Base-by-base conservation (phyloP, 2,113 vertebrate species). In the Oryzias woworae region DNA sequence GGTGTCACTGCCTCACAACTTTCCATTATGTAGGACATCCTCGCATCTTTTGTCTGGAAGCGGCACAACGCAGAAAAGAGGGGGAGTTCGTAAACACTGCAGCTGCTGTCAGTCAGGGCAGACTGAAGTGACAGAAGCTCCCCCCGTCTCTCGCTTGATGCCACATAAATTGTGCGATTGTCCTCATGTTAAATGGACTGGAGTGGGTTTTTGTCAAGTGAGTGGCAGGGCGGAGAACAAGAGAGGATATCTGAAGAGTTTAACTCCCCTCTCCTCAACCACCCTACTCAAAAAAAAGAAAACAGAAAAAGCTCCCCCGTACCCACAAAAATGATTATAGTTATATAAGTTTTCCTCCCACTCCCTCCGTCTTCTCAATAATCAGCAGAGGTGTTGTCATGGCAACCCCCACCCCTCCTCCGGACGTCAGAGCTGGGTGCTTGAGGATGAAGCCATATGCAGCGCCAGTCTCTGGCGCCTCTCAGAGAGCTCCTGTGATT, bases 291-390 rank as follows among this genome's bases (percentile, higher is more conserved):
- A 52, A 26, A 36, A 8, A 36, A 36, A 36, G 8, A 36, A 36
- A 31, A 31, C 4, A 31, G 8, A 36, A 36, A 36, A 8, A 7
- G 10, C 36, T 28, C 43, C 31, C 52, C 17, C 26, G 42, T 23
- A 43, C 53, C 42, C 20, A 23, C 24, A 60, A 78, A 71, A 71
- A 62, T 45, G 50, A 85, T 83, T 74, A 79, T 79, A 80, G 79
- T 88, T 89, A 87, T 84, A 87, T 89, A 90, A 84, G 76, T 87
- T 88, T 85, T 79, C 81, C 88, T 89, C 86, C 86, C 81, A 84
- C 86, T 76, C 68, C 80, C 79, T 78, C 74, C 58, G 66, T 80
- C 79, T 77, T 73, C 68, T 69, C 56, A 28, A 44, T 63, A 68
- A 81, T 61, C 74, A 79, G 70, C 75, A 68, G 88, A 78, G 65